Base-by-base conservation (phyloP, 2,888 invertebrate genomes). In the Ormia ochracea region DNA sequence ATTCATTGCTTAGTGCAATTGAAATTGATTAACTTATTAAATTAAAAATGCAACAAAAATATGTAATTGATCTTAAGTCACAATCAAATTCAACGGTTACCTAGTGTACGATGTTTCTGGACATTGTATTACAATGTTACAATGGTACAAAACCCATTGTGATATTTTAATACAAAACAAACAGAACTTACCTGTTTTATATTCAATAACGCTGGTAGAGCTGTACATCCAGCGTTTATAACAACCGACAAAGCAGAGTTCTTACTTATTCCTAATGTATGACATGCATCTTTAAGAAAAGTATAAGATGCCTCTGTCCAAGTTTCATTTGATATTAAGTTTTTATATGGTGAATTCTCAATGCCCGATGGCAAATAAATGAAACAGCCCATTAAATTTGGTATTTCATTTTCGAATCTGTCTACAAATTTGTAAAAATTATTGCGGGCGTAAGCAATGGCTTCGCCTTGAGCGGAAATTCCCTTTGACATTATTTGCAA, bases 181-280 rank as follows among this genome's bases (percentile, higher is more conserved):
- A 58, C 4, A 3, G 21, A 10, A 70, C 66, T 61, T 43, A 84
- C 85, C 91, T 96, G 96, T 87, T 96, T 95, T 83, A 99, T 96
- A 90, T 97, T 98, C 78, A 98, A 92, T 78, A 99, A 91, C 45
- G 98, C 97, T 17, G 99, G 99, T 84, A 99, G 91, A 54, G 98
- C 98, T 33, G 94, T 94, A 86, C 96, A 96, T 54, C 99, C 99
- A 26, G 98, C 97, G 87, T 96, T 94, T 83, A 98, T 94, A 82
- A 97, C 97, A 83, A 97, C 96, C 77, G 96, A 95, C 69, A 99
- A 92, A 26, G 98, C 96, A 85, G 96, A 96, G 85, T 96, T 95
- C 59, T 95, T 94, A 85, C 95, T 97, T 83, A 98, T 92, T 0
- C 97, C 97, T 82, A 98, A 92, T 72, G 98, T 91, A 73, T 95